A percentile compares a stretch with the other conserved stretches of the same genome.
These are phyloP conservation scores for Formicarius rufipectus DNA, from an alignment of 2,113 vertebrate species.

Conservation along the genomic window DNA sequence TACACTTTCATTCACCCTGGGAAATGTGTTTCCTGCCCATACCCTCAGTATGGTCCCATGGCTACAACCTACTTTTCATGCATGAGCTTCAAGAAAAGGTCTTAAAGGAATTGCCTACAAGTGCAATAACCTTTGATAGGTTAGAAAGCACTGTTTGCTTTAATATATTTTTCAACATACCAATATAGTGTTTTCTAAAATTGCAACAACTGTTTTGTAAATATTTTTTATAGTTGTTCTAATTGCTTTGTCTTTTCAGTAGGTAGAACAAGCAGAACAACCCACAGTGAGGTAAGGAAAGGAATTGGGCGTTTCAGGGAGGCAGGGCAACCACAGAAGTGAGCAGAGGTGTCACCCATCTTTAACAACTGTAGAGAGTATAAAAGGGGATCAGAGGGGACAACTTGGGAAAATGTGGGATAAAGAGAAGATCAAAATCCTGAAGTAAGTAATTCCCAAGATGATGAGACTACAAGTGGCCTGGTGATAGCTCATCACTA, in stretches of 20 bases:
- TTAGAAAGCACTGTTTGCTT: background rate
- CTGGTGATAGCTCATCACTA: background rate
- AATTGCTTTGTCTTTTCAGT: background rate
- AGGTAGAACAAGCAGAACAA: background rate
- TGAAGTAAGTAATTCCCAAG: background rate
- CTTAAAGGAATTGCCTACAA: background rate
- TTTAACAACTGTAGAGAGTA: background rate
- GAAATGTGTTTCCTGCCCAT: background rate
- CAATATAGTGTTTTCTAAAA: background rate
- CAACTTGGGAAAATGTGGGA: background rate
- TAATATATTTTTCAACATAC: background rate
- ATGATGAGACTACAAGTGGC: background rate
- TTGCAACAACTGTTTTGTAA: background rate
- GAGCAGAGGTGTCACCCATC: background rate
- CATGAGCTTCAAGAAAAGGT: background rate
- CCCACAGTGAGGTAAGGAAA: background rate
- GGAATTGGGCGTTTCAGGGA: background rate
- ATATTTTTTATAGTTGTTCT: background rate
- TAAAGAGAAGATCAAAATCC: background rate
- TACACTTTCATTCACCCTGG: background rate
- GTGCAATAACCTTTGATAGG: background rate
- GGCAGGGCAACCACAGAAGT: background rate
- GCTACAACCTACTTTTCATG: background rate
- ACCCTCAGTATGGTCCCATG: background rate
- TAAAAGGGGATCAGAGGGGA: background rate